Conservation (phyloP, 2,888 invertebrate genomes). For the Chorisops tibialis region DNA sequence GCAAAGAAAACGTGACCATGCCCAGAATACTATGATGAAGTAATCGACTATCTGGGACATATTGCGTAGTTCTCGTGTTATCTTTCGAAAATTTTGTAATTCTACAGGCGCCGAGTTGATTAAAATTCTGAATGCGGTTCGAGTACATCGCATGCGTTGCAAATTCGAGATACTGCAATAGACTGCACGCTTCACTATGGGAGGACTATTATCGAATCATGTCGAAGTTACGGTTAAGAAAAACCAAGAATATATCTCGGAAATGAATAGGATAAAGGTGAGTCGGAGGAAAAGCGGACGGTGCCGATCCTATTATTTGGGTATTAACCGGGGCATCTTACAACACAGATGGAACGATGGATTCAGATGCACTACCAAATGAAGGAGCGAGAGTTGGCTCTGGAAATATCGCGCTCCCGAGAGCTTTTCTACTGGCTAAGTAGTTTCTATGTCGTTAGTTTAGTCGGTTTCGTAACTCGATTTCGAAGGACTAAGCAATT, state of each 20-base stretch:
- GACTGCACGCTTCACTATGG: constrained; percentile 33
- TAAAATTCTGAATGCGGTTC: too few species aligned
- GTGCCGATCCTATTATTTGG: background rate
- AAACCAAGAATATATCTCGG: constrained; percentile 40
- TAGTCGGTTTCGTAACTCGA: constrained; percentile 54
- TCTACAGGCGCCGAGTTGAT: too few species aligned
- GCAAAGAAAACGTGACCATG: too few species aligned
- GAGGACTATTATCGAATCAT: constrained; percentile 27
- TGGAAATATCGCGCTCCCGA: constrained; percentile 66
- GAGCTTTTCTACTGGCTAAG: constrained; percentile 72
- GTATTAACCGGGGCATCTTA: background rate
- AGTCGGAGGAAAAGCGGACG: constrained; percentile 27
- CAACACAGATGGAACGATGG: constrained; percentile 68
- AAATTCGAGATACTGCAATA: too few species aligned
- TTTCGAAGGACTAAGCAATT: constrained; percentile 61
- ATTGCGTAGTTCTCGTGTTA: too few species aligned
- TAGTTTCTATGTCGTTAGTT: constrained; percentile 61
- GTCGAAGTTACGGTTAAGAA: constrained; percentile 32
- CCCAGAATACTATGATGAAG: too few species aligned
- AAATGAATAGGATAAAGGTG: constrained; percentile 65
- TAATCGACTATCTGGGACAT: too few species aligned
- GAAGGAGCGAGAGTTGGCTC: constrained; percentile 68
- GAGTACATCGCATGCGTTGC: too few species aligned
- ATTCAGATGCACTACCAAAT: constrained; percentile 78
- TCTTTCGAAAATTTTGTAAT: too few species aligned